Evolutionary conservation across 1,140 invertebrate species (phyloP).

Genomic region (Mamestra configurata): DNA sequence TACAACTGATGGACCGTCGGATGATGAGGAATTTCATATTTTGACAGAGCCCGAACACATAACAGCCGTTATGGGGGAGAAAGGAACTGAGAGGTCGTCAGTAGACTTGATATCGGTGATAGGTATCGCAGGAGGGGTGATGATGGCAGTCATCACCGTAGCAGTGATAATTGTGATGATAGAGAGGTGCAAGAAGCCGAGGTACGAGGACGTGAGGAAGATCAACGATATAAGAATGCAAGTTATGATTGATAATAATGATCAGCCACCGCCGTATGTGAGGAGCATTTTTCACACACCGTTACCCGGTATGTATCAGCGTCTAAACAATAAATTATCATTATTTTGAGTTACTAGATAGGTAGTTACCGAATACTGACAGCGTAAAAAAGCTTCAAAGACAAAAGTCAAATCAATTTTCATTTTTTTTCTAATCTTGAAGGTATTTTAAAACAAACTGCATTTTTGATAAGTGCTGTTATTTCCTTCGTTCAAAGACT

Average conservation of each 20-base stretch:
- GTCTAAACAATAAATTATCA: neutral
- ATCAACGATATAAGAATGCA: constrained; percentile 83
- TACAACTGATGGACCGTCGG: constrained; percentile 73
- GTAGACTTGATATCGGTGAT: constrained; percentile 84
- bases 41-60: constrained; percentile 88
- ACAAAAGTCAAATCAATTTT: no score
- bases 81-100: constrained; percentile 76
- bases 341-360: neutral
- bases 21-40: constrained; percentile 86
- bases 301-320: constrained; percentile 83
- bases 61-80: constrained; percentile 85
- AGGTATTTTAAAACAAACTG: no score
- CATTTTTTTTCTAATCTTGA: no score
- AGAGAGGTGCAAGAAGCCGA: constrained; percentile 79
- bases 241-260: constrained; percentile 83
- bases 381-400: no score
- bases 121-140: constrained; percentile 84
- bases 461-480: no score
- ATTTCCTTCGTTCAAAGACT: no score
- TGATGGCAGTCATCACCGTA: constrained; percentile 85
- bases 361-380: no score
- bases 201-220: constrained; percentile 82
- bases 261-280: constrained; percentile 81
- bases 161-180: constrained; percentile 85
- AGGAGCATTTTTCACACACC: constrained; percentile 89